Conservation (phyloP, 2,113 vertebrate species). For the Eulemur rufifrons region DNA sequence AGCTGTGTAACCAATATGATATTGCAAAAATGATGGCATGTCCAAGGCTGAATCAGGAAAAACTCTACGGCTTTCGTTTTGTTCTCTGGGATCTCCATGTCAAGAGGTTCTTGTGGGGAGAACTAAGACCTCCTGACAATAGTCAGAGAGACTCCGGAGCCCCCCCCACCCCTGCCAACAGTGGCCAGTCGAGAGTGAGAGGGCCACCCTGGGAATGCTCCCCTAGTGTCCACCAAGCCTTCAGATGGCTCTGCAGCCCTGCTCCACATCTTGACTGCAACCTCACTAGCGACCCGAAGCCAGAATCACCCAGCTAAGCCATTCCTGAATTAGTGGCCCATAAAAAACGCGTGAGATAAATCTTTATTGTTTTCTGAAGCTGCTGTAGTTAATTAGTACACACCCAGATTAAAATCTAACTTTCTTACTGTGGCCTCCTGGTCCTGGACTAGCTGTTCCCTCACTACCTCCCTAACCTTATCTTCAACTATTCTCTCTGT, state of each 20-base stretch:
- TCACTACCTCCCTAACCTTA: neutral
- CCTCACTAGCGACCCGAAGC: too few relatives aligned
- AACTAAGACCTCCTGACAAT: neutral
- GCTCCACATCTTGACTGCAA: neutral
- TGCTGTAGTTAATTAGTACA: neutral
- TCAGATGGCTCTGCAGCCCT: neutral
- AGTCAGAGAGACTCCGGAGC: neutral
- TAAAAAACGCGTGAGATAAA: neutral
- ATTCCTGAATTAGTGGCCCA: neutral
- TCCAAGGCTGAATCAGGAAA: neutral
- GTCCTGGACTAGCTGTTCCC: neutral
- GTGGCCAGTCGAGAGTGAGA: neutral
- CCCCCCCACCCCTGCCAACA: neutral
- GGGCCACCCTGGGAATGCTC: neutral
- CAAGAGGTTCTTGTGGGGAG: neutral
- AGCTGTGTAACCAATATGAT: neutral
- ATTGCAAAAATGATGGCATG: neutral
- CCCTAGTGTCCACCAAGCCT: neutral
- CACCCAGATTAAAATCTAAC: neutral
- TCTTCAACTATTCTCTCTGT: too few relatives aligned
- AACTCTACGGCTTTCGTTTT: neutral
- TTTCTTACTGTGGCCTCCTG: neutral
- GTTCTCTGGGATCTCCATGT: neutral
- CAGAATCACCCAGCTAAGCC: neutral
- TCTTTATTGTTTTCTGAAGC: neutral